phyloP scores from a whole-genome alignment of 2,797 vertebrate species.

The Acanthiza pusilla region DNA sequence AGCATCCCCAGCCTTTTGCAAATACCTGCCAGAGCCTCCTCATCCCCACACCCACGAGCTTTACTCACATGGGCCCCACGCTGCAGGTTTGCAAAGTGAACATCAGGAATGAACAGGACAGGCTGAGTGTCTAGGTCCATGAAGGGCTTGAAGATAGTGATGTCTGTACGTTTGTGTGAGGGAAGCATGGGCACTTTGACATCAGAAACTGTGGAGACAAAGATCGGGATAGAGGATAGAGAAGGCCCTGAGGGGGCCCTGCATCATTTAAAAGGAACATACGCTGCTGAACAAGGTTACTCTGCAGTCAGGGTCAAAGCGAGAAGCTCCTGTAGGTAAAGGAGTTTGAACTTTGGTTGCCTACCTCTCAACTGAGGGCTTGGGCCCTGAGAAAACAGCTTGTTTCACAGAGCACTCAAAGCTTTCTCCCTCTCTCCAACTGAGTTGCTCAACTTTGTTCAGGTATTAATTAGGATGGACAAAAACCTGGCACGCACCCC shows the following conservation, averaged over 20 bases:
- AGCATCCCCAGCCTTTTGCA: background rate
- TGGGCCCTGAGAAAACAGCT: background rate
- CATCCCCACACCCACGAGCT: background rate
- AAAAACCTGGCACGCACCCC: background rate
- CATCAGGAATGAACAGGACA: conserved; percentile 94
- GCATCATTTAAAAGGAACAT: background rate
- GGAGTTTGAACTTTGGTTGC: background rate
- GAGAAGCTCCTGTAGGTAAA: background rate
- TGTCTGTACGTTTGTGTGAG: conserved; percentile 87
- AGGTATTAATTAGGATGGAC: background rate
- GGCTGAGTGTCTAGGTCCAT: conserved; percentile 91
- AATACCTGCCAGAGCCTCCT: background rate
- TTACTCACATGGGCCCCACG: conserved; percentile 86
- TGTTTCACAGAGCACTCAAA: background rate
- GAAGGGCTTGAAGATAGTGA: conserved; percentile 94
- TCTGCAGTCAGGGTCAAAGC: background rate
- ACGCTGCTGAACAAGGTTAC: background rate
- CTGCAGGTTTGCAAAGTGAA: conserved; percentile 92
- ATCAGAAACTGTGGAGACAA: conserved; percentile 78
- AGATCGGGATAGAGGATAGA: background rate
- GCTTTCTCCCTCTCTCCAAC: background rate
- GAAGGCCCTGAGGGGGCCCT: background rate
- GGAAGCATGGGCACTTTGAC: conserved; percentile 89
- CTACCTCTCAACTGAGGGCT: background rate
- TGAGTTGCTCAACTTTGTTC: background rate